A percentile compares a stretch with the other conserved stretches of the same genome.
phyloP scores from a whole-genome alignment of 2,113 vertebrate genomes.

The Cephalopholis sonnerati region DNA sequence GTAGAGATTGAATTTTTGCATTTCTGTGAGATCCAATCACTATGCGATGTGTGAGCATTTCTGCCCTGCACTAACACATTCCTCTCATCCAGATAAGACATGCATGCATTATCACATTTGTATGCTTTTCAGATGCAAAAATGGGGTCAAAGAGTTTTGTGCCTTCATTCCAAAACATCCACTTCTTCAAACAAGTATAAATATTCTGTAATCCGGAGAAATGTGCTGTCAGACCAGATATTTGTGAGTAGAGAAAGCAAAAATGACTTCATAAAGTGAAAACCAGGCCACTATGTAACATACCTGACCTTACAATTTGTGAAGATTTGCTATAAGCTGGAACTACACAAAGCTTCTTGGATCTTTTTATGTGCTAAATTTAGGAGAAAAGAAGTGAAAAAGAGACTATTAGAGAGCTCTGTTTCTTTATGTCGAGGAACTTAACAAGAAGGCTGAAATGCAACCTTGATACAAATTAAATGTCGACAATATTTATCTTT shows the following conservation, averaged over 20 bases:
- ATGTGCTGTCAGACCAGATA: neutral
- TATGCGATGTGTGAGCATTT: neutral
- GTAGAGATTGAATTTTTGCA: neutral
- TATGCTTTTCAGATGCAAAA: neutral
- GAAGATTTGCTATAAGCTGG: neutral
- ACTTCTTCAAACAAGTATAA: neutral
- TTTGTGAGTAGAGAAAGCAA: neutral
- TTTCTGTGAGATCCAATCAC: neutral
- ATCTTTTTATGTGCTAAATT: neutral
- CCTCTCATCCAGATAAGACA: neutral
- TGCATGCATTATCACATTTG: no score
- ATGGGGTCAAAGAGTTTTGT: neutral
- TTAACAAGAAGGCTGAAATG: neutral
- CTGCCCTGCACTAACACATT: no score
- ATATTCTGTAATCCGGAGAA: neutral
- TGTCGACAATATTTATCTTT: conserved; percentile 1
- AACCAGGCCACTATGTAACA: neutral
- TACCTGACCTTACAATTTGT: neutral
- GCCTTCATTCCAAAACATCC: neutral
- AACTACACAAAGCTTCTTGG: neutral
- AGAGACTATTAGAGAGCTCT: neutral
- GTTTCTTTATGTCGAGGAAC: neutral
- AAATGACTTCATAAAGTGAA: neutral
- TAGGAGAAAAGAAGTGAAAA: neutral
- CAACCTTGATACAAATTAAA: conserved; percentile 25